A percentile compares a stretch with the other conserved stretches of the same genome.
Evolutionary conservation across 2,888 invertebrate genomes (phyloP).

Genomic region (Synergus laeviventris): DNA sequence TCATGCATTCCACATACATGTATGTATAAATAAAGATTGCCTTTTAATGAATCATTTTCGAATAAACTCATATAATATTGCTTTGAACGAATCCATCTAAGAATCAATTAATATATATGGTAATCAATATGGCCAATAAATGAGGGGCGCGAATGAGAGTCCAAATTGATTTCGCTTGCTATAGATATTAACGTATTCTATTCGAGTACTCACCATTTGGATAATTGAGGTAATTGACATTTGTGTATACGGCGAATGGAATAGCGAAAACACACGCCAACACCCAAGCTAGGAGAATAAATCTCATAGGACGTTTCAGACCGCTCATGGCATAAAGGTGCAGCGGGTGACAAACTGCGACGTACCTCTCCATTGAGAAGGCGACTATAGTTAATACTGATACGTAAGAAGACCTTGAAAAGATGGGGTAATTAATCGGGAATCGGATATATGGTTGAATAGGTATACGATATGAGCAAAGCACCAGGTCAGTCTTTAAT

Average conservation of each 20-base stretch:
- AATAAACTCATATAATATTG: too few species aligned
- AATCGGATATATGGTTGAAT: too few species aligned
- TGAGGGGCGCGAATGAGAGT: neutral
- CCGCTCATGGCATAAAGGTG: conserved; percentile 90
- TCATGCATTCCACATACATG: too few species aligned
- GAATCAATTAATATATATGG: neutral
- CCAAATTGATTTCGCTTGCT: neutral
- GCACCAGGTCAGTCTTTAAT: too few species aligned
- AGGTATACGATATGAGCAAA: too few species aligned
- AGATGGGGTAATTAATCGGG: neutral
- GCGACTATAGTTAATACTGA: conserved; percentile 93
- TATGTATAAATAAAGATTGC: too few species aligned
- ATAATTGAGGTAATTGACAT: conserved; percentile 84
- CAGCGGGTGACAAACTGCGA: conserved; percentile 93
- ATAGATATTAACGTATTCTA: conserved; percentile 11
- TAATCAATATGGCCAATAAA: neutral
- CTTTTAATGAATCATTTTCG: too few species aligned
- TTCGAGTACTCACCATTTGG: conserved; percentile 80
- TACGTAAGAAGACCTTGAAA: conserved; percentile 88
- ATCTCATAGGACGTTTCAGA: conserved; percentile 85
- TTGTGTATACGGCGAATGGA: conserved; percentile 86
- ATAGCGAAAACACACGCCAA: conserved; percentile 85
- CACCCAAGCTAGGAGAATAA: conserved; percentile 87
- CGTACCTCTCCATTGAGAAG: conserved; percentile 91
- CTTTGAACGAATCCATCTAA: too few species aligned